Percentiles rank a stretch among this genome's conserved stretches.
These are phyloP conservation scores for Pseudonaja textilis DNA, from an alignment of 2,113 vertebrate genomes.

Conservation along the genomic window DNA sequence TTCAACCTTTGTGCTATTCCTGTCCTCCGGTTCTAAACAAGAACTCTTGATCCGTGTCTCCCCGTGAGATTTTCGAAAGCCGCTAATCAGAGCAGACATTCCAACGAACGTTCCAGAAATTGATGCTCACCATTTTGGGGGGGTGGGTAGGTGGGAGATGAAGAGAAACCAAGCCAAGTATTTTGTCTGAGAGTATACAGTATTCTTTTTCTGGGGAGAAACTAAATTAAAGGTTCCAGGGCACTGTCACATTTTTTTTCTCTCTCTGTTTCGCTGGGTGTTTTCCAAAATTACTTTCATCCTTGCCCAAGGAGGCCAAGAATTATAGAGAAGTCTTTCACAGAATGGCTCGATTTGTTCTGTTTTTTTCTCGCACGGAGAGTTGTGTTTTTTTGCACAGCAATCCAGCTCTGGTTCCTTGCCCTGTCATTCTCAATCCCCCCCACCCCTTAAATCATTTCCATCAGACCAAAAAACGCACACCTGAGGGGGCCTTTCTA, in stretches of 20 bases:
- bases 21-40: not conserved
- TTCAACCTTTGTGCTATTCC: not conserved
- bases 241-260: not conserved
- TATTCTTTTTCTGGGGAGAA: not conserved
- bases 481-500: not conserved
- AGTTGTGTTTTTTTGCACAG: not conserved
- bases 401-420: not conserved
- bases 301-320: not conserved
- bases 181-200: not conserved
- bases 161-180: not conserved
- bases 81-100: not conserved
- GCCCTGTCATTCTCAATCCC: too few relatives aligned
- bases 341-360: not conserved
- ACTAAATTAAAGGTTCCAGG: not conserved
- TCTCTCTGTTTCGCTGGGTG: too few relatives aligned
- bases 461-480: not conserved
- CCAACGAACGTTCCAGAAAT: not conserved
- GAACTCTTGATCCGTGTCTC: not conserved
- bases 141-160: not conserved
- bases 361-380: not conserved
- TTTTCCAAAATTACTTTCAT: not conserved
- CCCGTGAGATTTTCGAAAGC: not conserved
- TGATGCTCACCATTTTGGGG: not conserved
- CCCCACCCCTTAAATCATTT: not conserved
- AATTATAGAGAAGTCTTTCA: too few relatives aligned